Conservation (phyloP, 2,113 vertebrate species). For the Campylomormyrus numenius region DNA sequence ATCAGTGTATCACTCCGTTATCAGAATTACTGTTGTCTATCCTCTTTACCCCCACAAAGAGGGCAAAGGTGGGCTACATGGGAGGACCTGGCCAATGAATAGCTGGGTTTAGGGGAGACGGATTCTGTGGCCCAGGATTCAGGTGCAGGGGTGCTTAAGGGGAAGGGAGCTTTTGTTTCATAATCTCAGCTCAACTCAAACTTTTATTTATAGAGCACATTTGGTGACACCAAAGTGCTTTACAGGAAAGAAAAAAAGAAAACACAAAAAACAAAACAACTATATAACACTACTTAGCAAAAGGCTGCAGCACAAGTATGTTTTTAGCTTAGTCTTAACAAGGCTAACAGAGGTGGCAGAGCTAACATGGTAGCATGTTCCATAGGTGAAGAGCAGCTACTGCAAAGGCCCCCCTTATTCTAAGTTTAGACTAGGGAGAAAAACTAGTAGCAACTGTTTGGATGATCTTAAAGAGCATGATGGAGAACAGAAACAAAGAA, state of each 20-base stretch:
- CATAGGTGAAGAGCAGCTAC: background rate
- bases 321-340: background rate
- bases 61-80: background rate
- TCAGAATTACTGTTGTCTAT: background rate
- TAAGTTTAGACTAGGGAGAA: background rate
- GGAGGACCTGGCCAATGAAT: background rate
- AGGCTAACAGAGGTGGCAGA: background rate
- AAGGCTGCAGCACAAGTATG: background rate
- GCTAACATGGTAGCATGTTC: background rate
- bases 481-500: background rate
- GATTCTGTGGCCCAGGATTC: background rate
- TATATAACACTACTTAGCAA: background rate
- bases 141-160: background rate
- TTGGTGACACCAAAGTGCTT: no score
- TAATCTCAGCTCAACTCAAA: no score
- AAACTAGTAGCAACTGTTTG: background rate
- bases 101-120: background rate
- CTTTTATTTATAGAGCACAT: no score
- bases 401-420: background rate
- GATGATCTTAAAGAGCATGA: background rate
- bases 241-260: background rate
- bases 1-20: background rate
- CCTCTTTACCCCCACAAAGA: background rate
- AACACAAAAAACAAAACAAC: background rate
- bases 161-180: no score